phyloP scores from a whole-genome alignment of 1,140 invertebrate genomes.

The Papilio polyxenes region DNA sequence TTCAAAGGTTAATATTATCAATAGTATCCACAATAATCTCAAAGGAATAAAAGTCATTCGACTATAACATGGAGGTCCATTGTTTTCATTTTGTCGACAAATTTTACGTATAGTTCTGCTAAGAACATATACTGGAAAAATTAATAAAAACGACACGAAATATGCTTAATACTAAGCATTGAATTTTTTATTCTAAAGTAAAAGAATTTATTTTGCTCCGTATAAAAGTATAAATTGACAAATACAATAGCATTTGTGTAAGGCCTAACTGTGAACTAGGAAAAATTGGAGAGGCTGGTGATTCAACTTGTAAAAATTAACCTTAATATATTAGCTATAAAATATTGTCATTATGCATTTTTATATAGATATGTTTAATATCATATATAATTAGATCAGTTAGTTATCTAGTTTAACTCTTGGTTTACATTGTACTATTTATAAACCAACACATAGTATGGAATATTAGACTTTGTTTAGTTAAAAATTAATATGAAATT shows the following conservation, averaged over 20 bases:
- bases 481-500: conserved; percentile 48
- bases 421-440: conserved; percentile 55
- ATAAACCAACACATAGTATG: conserved; percentile 56
- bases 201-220: conserved; percentile 2
- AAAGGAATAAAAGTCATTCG: neutral
- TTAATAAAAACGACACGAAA: neutral
- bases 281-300: conserved; percentile 25
- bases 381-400: conserved; percentile 47
- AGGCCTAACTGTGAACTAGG: conserved; percentile 23
- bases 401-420: conserved; percentile 57
- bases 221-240: conserved; percentile 28
- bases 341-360: conserved; percentile 45
- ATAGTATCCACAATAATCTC: neutral
- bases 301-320: conserved; percentile 28
- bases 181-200: neutral
- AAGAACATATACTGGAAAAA: neutral
- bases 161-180: neutral
- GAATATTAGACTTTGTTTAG: conserved; percentile 63
- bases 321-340: conserved; percentile 27
- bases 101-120: neutral
- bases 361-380: conserved; percentile 49
- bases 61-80: neutral
- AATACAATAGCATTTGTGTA: neutral
- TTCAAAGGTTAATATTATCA: neutral
- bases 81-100: neutral